phyloP scores from a whole-genome alignment of 92 coral and sea anemone species.

The Pocillopora grandis region DNA sequence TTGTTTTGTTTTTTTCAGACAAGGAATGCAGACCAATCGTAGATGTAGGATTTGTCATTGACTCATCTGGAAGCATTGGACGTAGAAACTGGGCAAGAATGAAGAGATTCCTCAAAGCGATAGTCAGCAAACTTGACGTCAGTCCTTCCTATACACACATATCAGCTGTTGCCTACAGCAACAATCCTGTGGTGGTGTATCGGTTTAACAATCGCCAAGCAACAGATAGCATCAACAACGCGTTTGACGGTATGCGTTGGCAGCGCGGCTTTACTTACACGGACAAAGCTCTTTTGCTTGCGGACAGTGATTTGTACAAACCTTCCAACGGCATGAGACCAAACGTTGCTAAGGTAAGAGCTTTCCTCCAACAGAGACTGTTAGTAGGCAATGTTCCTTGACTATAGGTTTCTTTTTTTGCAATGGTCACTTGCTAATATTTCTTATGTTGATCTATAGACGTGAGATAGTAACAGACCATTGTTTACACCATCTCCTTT shows the following conservation, averaged over 20 bases:
- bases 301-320: constrained; percentile 36
- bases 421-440: too few relatives aligned
- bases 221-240: constrained; percentile 1
- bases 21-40: constrained; percentile 53
- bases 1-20: neutral
- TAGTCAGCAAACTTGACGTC: constrained; percentile 60
- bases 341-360: constrained; percentile 31
- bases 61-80: constrained; percentile 77
- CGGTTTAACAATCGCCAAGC: constrained; percentile 46
- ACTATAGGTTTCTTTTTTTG: neutral
- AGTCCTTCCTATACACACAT: constrained; percentile 61
- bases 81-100: constrained; percentile 56
- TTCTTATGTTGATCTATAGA: too few relatives aligned
- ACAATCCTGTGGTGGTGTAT: constrained; percentile 46
- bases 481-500: too few relatives aligned
- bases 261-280: constrained; percentile 45
- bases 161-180: constrained; percentile 70
- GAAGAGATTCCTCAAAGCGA: constrained; percentile 58
- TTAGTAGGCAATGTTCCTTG: neutral
- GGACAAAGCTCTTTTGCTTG: constrained; percentile 35
- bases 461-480: too few relatives aligned
- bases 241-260: constrained; percentile 34
- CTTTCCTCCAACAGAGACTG: neutral
- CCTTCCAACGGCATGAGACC: constrained; percentile 38
- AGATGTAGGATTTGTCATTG: constrained; percentile 71